Percentiles rank a stretch among this genome's conserved stretches.
phyloP scores from a whole-genome alignment of 2,113 vertebrate genomes.

The Camelus dromedarius region DNA sequence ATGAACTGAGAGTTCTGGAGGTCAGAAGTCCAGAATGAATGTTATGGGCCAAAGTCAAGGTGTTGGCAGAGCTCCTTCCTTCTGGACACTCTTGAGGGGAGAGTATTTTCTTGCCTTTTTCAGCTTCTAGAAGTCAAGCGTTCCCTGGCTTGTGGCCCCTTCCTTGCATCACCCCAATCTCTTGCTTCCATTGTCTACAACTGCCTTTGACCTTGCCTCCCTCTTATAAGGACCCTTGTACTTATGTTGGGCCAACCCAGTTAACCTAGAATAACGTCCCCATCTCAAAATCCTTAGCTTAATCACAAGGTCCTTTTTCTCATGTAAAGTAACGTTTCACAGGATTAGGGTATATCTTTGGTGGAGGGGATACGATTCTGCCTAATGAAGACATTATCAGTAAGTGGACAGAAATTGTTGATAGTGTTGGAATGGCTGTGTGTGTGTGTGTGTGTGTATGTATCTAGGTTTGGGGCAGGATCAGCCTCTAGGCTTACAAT shows the following conservation, averaged over 20 bases:
- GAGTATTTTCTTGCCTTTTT: not conserved
- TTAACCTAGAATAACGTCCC: not conserved
- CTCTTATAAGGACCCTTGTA: not conserved
- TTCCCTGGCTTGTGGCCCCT: not conserved
- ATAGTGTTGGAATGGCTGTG: not conserved
- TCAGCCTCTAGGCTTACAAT: slow-evolving; percentile 7
- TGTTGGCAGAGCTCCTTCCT: not conserved
- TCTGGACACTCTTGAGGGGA: not conserved
- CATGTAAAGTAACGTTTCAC: not conserved
- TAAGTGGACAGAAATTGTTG: not conserved
- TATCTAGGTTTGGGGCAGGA: not conserved
- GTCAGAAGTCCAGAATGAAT: not conserved
- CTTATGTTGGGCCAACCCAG: not conserved
- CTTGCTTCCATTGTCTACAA: not conserved
- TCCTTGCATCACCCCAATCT: not conserved
- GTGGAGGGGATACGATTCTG: not conserved
- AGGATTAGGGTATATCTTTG: not conserved
- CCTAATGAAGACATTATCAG: not conserved
- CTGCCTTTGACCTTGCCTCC: not conserved
- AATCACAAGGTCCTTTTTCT: not conserved
- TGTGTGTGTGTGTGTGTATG: not conserved
- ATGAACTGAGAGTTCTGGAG: not conserved
- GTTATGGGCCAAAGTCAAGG: not conserved
- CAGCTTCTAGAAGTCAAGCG: not conserved
- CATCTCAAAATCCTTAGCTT: not conserved